Evolutionary conservation across 2,797 vertebrate genomes (phyloP), one percentile per base, ranked within the genome.

Genomic region (Schizopygopsis pylzovi): DNA sequence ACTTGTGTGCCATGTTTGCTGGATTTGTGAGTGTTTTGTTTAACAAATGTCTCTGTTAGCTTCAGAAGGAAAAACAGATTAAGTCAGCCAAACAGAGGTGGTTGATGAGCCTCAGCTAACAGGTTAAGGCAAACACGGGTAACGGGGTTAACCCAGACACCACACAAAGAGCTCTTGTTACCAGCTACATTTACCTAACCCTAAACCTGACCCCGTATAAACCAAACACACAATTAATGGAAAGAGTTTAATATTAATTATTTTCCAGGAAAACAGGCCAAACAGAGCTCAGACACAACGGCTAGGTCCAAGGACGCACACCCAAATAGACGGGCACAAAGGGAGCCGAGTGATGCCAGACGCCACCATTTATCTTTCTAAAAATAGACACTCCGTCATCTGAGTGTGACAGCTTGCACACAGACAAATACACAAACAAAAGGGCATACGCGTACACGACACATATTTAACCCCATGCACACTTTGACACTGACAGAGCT

Each of bases 371-470:
- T 77, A 70, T n/a, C 75, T 76, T 82, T 56, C 89, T 90, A 89
- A 89, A 92, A 90, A 86, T 83, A 91, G 87, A 86, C 84, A 90
- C 82, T 49, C n/a, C 25, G 78, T 88, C 67, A 84, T 86, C 85
- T 75, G 82, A 88, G 78, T 73, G 72, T 85, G 85, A 91, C 81
- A 73, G 28, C 33, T 71, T 37, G 13, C 68, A 39, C 47, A 49
- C 85, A 86, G 22, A 82, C 79, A 87, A 67, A 75, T n/a, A 79
- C 37, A 63, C 84, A 87, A 43, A 85, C 43, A 65, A 65, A 71
- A 49, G 16, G 15, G 47, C 39, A 52, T n/a, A 20, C 49, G 33
- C 61, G 45, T 12, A 49, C 75, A 78, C 33, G 11, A 43, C 80
- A 20, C 33, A 52, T n/a, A 54, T 56, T 61, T 28, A 77, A 77